Conservation (phyloP, 2,113 vertebrate genomes). For the Oophaga pumilio region DNA sequence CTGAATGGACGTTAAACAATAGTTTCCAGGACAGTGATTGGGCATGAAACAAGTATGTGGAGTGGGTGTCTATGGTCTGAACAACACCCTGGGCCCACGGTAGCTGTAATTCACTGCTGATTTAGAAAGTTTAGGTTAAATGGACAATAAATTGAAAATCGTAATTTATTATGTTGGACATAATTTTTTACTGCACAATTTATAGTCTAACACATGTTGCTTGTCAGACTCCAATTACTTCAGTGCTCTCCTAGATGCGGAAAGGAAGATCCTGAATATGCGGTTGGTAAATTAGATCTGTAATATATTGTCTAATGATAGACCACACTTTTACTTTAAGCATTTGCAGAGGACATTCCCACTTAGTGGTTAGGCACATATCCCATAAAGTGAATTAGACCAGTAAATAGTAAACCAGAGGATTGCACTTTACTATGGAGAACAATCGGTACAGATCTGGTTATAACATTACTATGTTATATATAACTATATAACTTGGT, state of each 20-base stretch:
- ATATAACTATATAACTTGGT: no score
- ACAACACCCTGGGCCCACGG: neutral
- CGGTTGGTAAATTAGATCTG: neutral
- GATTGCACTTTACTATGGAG: no score
- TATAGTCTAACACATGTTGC: neutral
- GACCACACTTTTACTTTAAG: neutral
- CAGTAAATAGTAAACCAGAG: no score
- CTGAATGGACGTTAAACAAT: neutral
- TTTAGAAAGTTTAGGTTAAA: neutral
- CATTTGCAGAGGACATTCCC: neutral
- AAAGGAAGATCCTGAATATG: neutral
- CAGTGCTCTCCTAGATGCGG: neutral
- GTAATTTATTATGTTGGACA: neutral
- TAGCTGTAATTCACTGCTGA: neutral
- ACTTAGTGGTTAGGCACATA: neutral
- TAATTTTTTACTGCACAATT: neutral
- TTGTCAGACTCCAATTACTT: neutral
- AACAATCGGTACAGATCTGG: no score
- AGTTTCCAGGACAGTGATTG: conserved; percentile 3
- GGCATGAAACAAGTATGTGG: conserved; percentile 10
- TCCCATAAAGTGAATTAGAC: no score
- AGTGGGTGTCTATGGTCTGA: conserved; percentile 6
- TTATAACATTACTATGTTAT: no score
- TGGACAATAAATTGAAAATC: neutral
- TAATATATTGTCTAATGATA: neutral